Evolutionary conservation across 1,140 invertebrate species (phyloP), one percentile per base, ranked within the genome.

Genomic region (Drosophila kikkawai): DNA sequence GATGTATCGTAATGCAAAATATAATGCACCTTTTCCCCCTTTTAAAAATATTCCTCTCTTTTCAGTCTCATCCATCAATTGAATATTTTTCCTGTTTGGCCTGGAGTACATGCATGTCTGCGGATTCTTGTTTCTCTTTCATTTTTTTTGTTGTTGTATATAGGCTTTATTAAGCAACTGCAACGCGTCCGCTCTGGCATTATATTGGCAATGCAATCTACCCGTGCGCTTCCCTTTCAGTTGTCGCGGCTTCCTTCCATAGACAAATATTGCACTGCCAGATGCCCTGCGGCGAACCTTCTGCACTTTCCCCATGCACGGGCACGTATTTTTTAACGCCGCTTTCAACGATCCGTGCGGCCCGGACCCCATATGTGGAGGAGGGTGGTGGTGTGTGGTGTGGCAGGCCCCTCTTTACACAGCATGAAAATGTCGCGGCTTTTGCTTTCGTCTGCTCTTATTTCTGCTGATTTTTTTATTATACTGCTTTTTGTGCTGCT

Each of bases 241-340:
- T 82, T 87, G 83, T 76, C 67, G 79, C 83, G 83, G 65, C 83
- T 77, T 86, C 71, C 63, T 78, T 87, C 79, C 78, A 87, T 87
- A 86, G 83, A 86, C 83, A 86, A 86, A 86, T 86, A 86, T 86
- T 79, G 82, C 83, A 63, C 63, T 61, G 76, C 70, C 80, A 82
- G 81, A 82, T 87, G 83, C 69, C 82, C 67, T 67, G 65, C 59
- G 65, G 82, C 42, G 66, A 47, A 64, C 76, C 75, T 78, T 78
- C 75, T 70, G 58, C 77, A 69, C 81, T 77, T 84, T 84, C 64
- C 57, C 64, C 67, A 68, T 50, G 47, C 80, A 64, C 36, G 41
- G 67, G 58, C 57, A 58, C 68, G 74, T 79, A 74, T 67, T 69
- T 79, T 51, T 67, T 66, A 50, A 68, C 65, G 75, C 22, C 74